phyloP scores from a whole-genome alignment of 2,113 vertebrate genomes.

The Oreochromis spilurus region DNA sequence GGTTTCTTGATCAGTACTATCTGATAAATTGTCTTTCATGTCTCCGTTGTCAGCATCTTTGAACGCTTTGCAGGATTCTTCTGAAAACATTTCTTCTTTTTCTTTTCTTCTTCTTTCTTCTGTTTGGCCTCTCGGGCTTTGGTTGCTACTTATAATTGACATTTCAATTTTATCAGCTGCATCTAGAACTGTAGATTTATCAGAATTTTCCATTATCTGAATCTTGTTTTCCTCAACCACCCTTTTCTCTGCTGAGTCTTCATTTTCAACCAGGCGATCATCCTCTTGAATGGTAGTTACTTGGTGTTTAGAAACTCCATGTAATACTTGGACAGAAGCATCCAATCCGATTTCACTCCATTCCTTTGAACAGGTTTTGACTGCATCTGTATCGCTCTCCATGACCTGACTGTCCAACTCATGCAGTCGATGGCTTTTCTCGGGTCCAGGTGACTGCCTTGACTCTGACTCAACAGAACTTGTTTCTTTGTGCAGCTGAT shows the following conservation, averaged over 20 bases:
- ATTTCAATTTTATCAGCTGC: background rate
- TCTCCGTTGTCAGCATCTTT: background rate
- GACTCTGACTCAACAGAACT: conserved; percentile 12
- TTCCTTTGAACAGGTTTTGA: background rate
- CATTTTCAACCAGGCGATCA: background rate
- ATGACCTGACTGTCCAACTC: background rate
- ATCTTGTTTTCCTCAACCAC: background rate
- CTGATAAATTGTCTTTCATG: background rate
- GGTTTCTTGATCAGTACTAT: background rate
- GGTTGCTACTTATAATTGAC: background rate
- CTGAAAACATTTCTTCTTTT: background rate
- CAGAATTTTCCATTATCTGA: background rate
- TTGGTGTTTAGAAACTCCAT: background rate
- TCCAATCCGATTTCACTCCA: background rate
- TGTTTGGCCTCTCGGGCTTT: background rate
- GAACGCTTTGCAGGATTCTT: background rate
- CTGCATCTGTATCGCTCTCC: background rate
- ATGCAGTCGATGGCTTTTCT: background rate
- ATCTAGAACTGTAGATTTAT: background rate
- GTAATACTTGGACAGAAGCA: background rate
- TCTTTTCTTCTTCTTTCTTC: background rate
- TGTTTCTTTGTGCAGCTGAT: background rate
- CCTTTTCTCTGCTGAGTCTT: background rate
- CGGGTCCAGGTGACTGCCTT: background rate
- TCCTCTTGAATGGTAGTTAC: background rate